Percentiles rank a stretch among this genome's conserved stretches.
These are phyloP conservation scores for Phoebastria nigripes DNA, from an alignment of 2,797 vertebrate species.

Conservation along the genomic window DNA sequence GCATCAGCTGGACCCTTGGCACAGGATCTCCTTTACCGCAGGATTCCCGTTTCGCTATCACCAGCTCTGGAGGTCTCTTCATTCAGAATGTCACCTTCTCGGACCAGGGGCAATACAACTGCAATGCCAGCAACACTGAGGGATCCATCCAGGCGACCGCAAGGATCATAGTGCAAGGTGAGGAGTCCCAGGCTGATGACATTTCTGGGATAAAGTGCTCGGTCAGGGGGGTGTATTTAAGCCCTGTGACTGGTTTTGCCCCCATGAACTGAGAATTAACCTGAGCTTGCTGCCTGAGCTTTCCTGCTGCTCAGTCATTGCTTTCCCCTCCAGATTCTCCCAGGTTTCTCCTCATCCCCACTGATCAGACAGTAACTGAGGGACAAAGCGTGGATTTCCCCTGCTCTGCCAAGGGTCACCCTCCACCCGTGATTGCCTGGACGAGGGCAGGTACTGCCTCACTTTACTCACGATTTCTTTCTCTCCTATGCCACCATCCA, in stretches of 20 bases:
- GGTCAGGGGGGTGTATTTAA: rapidly evolving
- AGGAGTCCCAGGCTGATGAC: not conserved
- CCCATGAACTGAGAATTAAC: not conserved
- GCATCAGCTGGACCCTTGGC: conserved; percentile 68
- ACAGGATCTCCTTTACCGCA: conserved; percentile 52
- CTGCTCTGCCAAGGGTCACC: conserved; percentile 70
- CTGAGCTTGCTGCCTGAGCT: not conserved
- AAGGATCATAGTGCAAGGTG: conserved; percentile 74
- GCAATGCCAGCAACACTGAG: conserved; percentile 70
- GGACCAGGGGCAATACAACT: conserved; percentile 71
- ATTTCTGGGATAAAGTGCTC: not conserved
- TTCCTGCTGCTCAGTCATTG: not conserved
- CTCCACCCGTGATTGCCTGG: conserved; percentile 70
- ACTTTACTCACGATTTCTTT: rapidly evolving
- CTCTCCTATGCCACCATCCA: not conserved
- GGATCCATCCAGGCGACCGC: conserved; percentile 69
- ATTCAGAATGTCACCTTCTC: conserved; percentile 71
- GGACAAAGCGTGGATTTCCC: conserved; percentile 69
- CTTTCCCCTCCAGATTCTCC: conserved; percentile 59
- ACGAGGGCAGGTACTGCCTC: conserved; percentile 68
- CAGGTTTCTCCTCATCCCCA: conserved; percentile 61
- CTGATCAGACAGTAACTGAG: conserved; percentile 67
- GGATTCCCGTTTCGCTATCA: conserved; percentile 67
- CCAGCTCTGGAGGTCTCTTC: conserved; percentile 69
- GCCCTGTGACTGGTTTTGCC: not conserved